These are phyloP conservation scores for Melopsittacus undulatus DNA, from an alignment of 2,797 vertebrate species.

Conservation along the genomic window DNA sequence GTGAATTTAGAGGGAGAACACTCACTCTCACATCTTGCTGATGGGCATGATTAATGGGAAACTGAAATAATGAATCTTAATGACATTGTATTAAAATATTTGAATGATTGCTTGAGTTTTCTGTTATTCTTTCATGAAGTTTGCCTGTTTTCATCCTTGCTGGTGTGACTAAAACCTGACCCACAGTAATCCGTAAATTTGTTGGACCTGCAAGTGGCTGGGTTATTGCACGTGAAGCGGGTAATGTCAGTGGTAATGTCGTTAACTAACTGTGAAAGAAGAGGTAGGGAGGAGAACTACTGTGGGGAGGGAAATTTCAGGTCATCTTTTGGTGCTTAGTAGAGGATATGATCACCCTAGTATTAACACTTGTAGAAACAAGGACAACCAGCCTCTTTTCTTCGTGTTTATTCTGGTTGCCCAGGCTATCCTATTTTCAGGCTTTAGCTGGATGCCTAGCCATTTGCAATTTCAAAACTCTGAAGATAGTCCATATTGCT, in stretches of 20 bases:
- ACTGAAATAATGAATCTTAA: background rate
- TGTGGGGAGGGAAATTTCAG: background rate
- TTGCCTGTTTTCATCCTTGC: background rate
- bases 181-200: background rate
- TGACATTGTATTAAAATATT: background rate
- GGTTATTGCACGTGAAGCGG: rapidly evolving
- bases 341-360: background rate
- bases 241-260: background rate
- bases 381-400: background rate
- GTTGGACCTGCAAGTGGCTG: background rate
- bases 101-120: conserved; percentile 4
- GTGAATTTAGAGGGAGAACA: conserved; percentile 4
- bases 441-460: background rate
- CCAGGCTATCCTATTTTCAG: background rate
- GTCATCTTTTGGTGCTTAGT: background rate
- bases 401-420: background rate
- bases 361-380: background rate
- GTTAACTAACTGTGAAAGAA: background rate
- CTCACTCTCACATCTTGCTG: background rate
- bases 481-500: background rate
- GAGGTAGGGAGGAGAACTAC: background rate
- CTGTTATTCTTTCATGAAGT: background rate
- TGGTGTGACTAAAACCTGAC: background rate
- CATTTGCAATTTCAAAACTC: background rate
- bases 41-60: conserved; percentile 28